A percentile compares a stretch with the other conserved stretches of the same genome.
Conservation (phyloP, 2,113 vertebrate species). For the Solenodon paradoxus region DNA sequence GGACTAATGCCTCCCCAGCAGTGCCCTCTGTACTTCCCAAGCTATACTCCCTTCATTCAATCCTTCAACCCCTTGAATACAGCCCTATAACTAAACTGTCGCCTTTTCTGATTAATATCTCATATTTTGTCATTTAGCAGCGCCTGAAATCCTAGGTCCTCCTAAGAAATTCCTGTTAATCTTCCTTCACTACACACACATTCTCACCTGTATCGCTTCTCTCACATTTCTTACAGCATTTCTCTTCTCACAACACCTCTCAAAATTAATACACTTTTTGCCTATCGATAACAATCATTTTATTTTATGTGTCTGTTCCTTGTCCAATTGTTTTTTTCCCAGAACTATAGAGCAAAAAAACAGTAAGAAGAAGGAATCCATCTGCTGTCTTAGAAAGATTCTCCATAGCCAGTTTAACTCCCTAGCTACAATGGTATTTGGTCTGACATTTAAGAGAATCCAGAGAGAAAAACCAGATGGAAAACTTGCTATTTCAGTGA, state of each 20-base stretch:
- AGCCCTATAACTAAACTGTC: background rate
- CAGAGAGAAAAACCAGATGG: background rate
- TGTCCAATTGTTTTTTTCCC: background rate
- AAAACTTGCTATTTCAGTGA: constrained; percentile 1
- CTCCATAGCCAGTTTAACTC: background rate
- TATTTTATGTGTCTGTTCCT: background rate
- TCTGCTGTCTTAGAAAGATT: background rate
- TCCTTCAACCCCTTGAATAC: background rate
- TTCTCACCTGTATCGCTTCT: too few species aligned
- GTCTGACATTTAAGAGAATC: background rate
- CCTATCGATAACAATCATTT: background rate
- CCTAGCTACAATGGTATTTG: background rate
- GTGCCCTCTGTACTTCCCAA: background rate
- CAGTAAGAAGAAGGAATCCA: background rate
- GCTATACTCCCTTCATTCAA: background rate
- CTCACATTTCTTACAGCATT: too few species aligned
- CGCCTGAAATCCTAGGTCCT: constrained; percentile 6
- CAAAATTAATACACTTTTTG: background rate
- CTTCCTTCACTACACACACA: background rate
- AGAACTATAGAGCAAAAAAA: background rate
- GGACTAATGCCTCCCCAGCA: too few species aligned
- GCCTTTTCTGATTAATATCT: constrained; percentile 18
- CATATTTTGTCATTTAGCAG: background rate
- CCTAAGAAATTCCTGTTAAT: background rate
- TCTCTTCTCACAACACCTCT: background rate